These are phyloP conservation scores for Pedicia rivosa DNA, from an alignment of 2,888 invertebrate species.

Conservation along the genomic window DNA sequence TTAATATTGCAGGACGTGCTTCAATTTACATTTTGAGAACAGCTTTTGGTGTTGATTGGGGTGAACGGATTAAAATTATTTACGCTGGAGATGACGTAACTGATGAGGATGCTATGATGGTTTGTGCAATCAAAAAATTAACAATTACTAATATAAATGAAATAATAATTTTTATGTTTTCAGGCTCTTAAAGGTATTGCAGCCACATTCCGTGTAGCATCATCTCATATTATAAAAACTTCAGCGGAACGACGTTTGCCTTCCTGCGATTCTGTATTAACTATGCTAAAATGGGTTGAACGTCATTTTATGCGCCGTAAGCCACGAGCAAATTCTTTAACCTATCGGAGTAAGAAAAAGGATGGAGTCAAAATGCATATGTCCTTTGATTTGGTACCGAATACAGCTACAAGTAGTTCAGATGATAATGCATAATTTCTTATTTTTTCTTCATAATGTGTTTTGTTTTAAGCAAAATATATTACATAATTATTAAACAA, in stretches of 20 bases:
- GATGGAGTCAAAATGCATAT: slow-evolving; percentile 64
- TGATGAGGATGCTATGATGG: slow-evolving; percentile 83
- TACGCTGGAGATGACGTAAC: slow-evolving; percentile 81
- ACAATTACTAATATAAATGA: too few species aligned
- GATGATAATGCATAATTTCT: too few species aligned
- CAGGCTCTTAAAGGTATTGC: slow-evolving; percentile 88
- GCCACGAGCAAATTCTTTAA: slow-evolving; percentile 52
- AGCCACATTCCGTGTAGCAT: slow-evolving; percentile 76
- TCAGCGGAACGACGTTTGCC: slow-evolving; percentile 76
- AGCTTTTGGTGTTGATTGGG: slow-evolving; percentile 84
- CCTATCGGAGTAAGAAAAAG: slow-evolving; percentile 44
- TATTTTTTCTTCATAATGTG: too few species aligned
- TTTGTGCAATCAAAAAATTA: slow-evolving; percentile 24
- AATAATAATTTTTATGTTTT: slow-evolving; percentile 2
- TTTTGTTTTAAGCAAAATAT: too few species aligned
- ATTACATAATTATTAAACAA: too few species aligned
- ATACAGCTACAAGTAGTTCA: slow-evolving; percentile 12
- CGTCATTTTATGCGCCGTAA: slow-evolving; percentile 65
- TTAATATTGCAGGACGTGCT: too few species aligned
- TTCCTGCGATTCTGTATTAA: slow-evolving; percentile 76
- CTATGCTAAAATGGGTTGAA: slow-evolving; percentile 82
- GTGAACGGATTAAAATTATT: slow-evolving; percentile 74
- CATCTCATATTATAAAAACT: slow-evolving; percentile 70
- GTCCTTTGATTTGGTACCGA: slow-evolving; percentile 40
- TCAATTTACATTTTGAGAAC: slow-evolving; percentile 81